Percentiles rank a stretch among this genome's conserved stretches.
phyloP scores from a whole-genome alignment of 2,888 invertebrate species.

The Nomada goodeniana region DNA sequence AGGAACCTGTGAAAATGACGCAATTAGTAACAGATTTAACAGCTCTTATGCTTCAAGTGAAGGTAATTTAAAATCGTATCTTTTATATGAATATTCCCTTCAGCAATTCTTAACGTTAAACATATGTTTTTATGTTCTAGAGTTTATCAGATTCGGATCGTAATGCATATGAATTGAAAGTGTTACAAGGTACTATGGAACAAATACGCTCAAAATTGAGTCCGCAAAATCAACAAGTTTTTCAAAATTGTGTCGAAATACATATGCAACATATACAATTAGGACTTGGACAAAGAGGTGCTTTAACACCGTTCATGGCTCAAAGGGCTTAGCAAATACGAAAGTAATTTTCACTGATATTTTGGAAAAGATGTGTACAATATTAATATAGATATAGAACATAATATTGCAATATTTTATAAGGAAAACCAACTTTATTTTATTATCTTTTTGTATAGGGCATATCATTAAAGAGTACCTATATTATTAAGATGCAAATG shows the following conservation, averaged over 20 bases:
- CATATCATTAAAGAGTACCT: conserved; percentile 57
- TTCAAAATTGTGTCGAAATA: conserved; percentile 95
- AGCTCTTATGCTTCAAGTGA: conserved; percentile 95
- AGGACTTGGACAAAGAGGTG: conserved; percentile 86
- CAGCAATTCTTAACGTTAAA: conserved; percentile 8
- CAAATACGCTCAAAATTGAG: conserved; percentile 93
- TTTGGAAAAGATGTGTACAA: conserved; percentile 50
- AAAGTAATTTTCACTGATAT: conserved; percentile 44
- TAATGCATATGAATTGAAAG: conserved; percentile 95
- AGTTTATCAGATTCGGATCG: conserved; percentile 91
- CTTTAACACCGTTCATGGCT: conserved; percentile 82
- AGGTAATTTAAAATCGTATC: conserved; percentile 83
- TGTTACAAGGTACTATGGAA: conserved; percentile 95
- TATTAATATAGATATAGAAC: conserved; percentile 41
- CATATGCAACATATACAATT: conserved; percentile 96
- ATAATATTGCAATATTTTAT: conserved; percentile 57
- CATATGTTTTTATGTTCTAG: conserved; percentile 75
- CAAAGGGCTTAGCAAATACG: conserved; percentile 79
- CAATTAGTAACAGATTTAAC: conserved; percentile 94
- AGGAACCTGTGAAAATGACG: conserved; percentile 88
- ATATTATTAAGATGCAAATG: conserved; percentile 55
- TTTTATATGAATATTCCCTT: conserved; percentile 13
- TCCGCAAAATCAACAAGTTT: conserved; percentile 90
- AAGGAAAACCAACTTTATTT: conserved; percentile 66
- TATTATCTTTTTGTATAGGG: conserved; percentile 67